Conservation (phyloP, 2,888 invertebrate genomes). For the Caenorhabditis drosophilae region DNA sequence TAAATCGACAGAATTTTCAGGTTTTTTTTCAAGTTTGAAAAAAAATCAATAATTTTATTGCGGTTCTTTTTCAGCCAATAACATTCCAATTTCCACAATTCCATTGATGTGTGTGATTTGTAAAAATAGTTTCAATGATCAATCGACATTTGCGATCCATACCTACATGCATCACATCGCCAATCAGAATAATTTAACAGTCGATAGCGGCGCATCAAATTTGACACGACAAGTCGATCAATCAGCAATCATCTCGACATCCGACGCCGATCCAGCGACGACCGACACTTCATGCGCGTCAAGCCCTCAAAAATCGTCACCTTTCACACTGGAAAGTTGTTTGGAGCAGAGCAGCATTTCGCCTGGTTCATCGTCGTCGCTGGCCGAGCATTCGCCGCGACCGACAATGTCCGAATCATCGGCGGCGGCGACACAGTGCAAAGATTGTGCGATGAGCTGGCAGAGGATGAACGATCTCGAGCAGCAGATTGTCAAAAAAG, state of each 20-base stretch:
- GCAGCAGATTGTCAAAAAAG: constrained; percentile 30
- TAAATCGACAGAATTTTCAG: constrained; percentile 13
- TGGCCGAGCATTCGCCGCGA: not conserved
- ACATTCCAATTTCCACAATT: not conserved
- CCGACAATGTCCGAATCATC: constrained; percentile 9
- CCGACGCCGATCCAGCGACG: constrained; percentile 47
- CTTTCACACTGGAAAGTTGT: constrained; percentile 28
- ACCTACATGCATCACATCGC: constrained; percentile 40
- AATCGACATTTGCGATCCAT: constrained; percentile 41
- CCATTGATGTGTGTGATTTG: constrained; percentile 50
- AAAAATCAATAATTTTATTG: not conserved
- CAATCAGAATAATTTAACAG: not conserved
- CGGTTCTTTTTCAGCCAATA: constrained; percentile 1
- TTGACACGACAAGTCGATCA: too few species aligned
- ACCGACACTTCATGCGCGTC: constrained; percentile 59
- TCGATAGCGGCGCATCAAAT: not conserved
- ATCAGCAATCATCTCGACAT: not conserved
- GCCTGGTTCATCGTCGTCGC: constrained; percentile 10
- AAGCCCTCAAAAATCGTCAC: constrained; percentile 51
- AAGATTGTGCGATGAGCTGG: constrained; percentile 34
- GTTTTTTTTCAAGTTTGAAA: not conserved
- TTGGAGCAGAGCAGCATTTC: constrained; percentile 28
- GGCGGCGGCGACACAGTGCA: constrained; percentile 26
- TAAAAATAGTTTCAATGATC: constrained; percentile 36
- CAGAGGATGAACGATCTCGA: constrained; percentile 42